Conservation (phyloP, 2,113 vertebrate genomes). For the Chloebia gouldiae region DNA sequence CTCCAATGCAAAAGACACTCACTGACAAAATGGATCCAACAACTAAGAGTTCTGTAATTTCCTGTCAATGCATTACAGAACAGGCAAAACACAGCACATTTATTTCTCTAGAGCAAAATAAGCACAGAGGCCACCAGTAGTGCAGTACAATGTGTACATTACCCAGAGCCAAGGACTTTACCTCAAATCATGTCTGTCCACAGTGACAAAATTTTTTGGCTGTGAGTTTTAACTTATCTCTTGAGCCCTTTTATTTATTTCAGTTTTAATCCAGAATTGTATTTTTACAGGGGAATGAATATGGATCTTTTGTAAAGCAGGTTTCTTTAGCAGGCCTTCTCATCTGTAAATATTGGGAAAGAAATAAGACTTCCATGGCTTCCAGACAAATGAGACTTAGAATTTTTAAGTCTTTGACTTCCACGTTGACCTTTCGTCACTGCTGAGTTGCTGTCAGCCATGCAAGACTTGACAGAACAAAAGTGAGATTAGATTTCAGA, state of each 20-base stretch:
- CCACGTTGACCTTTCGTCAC: conserved; percentile 45
- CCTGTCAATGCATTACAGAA: neutral
- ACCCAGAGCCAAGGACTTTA: neutral
- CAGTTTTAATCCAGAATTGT: neutral
- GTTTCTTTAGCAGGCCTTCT: neutral
- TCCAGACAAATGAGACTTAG: neutral
- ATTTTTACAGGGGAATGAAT: neutral
- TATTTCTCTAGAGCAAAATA: neutral
- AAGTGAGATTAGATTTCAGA: conserved; percentile 50
- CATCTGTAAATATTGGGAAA: neutral
- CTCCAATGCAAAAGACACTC: neutral
- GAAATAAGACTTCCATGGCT: neutral
- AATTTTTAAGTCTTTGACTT: conserved; percentile 47
- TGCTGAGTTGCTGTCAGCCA: conserved; percentile 53
- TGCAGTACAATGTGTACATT: neutral
- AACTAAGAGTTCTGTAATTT: neutral
- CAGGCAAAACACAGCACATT: neutral
- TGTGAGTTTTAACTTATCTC: neutral
- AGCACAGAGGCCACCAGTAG: neutral
- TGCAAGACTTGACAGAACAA: conserved; percentile 45
- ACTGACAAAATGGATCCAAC: neutral
- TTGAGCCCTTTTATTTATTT: neutral
- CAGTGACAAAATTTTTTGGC: neutral
- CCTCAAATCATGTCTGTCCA: neutral
- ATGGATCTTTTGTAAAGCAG: neutral